A percentile compares a stretch with the other conserved stretches of the same genome.
Conservation (phyloP, 2,888 invertebrate species). For the Thecophora atra region DNA sequence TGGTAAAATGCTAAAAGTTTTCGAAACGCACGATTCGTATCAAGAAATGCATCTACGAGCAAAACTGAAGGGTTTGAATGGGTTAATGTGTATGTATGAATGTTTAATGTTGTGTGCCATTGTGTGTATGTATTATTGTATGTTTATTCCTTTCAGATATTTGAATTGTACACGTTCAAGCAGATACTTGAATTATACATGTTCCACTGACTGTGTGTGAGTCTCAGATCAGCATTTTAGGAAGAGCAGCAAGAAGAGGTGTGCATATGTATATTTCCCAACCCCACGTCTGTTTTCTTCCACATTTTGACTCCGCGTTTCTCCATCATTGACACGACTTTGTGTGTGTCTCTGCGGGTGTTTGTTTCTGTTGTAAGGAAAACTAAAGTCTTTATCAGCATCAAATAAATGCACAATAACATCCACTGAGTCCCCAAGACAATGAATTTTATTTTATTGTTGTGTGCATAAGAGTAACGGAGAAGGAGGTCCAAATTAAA, state of each 20-base stretch:
- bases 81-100: too few species aligned
- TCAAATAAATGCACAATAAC: slow-evolving; percentile 6
- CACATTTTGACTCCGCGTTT: too few species aligned
- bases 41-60: too few species aligned
- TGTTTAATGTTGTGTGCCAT: background rate
- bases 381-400: slow-evolving; percentile 4
- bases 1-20: slow-evolving; percentile 17
- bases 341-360: background rate
- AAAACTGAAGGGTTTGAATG: too few species aligned
- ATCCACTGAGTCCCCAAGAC: background rate
- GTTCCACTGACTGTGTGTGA: too few species aligned
- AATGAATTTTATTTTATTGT: background rate
- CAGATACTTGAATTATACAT: too few species aligned
- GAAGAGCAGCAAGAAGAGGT: too few species aligned
- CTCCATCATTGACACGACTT: background rate
- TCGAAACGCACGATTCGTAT: background rate
- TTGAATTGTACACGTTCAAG: too few species aligned
- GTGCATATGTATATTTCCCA: too few species aligned
- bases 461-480: background rate
- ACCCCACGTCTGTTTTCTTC: too few species aligned
- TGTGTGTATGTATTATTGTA: background rate
- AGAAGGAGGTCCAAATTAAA: background rate
- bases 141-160: too few species aligned
- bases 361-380: background rate
- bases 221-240: too few species aligned